Evolutionary conservation across 2,113 vertebrate species (phyloP).

Genomic region (Vulpes vulpes): DNA sequence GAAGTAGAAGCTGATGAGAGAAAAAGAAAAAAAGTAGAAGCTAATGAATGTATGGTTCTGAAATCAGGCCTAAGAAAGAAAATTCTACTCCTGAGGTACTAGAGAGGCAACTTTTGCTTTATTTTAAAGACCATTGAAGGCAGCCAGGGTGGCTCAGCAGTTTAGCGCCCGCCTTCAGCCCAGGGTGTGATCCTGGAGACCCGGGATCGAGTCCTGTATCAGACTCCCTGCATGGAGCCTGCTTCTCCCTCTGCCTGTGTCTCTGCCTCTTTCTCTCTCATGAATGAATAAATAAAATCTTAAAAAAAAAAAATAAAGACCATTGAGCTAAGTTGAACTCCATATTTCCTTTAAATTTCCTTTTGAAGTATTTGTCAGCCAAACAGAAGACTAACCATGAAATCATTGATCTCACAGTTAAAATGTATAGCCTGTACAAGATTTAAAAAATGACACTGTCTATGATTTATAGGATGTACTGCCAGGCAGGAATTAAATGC

Average conservation of each 20-base stretch:
- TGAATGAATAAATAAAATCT: no score
- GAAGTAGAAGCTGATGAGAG: background rate
- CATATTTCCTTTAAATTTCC: slow-evolving; percentile 69
- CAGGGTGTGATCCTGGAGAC: no score
- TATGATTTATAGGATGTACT: slow-evolving; percentile 80
- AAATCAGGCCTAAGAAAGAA: slow-evolving; percentile 12
- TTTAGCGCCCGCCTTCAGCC: no score
- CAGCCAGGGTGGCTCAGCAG: no score
- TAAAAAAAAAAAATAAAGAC: background rate
- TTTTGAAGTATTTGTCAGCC: slow-evolving; percentile 78
- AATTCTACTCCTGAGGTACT: background rate
- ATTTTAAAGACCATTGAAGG: background rate
- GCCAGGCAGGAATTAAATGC: slow-evolving; percentile 81
- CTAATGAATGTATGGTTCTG: background rate
- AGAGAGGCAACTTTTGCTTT: background rate
- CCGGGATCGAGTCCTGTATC: no score
- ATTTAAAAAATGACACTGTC: slow-evolving; percentile 81
- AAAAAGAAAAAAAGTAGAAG: background rate
- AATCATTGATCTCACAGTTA: slow-evolving; percentile 80
- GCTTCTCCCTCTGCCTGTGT: no score
- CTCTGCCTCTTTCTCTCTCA: no score
- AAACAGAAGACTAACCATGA: slow-evolving; percentile 65
- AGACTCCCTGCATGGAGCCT: no score
- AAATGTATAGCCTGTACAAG: slow-evolving; percentile 80
- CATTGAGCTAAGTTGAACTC: slow-evolving; percentile 49